Evolutionary conservation across 1,140 invertebrate species (phyloP).

Genomic region (Aphis gossypii): DNA sequence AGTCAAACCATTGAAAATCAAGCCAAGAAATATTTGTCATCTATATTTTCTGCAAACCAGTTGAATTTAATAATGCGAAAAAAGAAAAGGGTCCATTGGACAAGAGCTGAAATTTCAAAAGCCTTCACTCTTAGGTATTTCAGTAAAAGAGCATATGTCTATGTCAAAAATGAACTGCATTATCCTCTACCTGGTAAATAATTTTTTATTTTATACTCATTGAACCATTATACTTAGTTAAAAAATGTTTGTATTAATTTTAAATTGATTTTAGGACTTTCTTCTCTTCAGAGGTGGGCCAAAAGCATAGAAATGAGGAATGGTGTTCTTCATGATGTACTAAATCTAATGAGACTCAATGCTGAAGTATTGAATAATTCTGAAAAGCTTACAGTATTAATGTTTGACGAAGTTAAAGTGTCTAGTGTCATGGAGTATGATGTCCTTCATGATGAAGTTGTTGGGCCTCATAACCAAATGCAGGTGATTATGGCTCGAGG

Average conservation of each 20-base stretch:
- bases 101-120: background rate
- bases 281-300: slow-evolving; percentile 51
- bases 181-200: too few species aligned
- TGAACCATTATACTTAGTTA: too few species aligned
- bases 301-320: slow-evolving; percentile 44
- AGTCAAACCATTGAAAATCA: background rate
- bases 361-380: slow-evolving; percentile 52
- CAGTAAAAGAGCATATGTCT: background rate
- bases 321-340: slow-evolving; percentile 58
- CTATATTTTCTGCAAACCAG: background rate
- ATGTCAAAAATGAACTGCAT: too few species aligned
- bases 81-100: background rate
- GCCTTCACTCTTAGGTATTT: background rate
- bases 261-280: background rate
- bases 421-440: slow-evolving; percentile 63
- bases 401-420: slow-evolving; percentile 63
- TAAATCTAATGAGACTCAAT: slow-evolving; percentile 54
- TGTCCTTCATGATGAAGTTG: slow-evolving; percentile 62
- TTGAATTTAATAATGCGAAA: background rate
- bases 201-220: background rate
- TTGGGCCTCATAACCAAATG: slow-evolving; percentile 63
- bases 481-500: slow-evolving; percentile 63
- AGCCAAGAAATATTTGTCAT: background rate
- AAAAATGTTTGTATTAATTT: too few species aligned
- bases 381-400: slow-evolving; percentile 62